These are phyloP conservation scores for Pocillopora damicornis DNA, from an alignment of 64 coral and sea anemone genomes.

Conservation along the genomic window DNA sequence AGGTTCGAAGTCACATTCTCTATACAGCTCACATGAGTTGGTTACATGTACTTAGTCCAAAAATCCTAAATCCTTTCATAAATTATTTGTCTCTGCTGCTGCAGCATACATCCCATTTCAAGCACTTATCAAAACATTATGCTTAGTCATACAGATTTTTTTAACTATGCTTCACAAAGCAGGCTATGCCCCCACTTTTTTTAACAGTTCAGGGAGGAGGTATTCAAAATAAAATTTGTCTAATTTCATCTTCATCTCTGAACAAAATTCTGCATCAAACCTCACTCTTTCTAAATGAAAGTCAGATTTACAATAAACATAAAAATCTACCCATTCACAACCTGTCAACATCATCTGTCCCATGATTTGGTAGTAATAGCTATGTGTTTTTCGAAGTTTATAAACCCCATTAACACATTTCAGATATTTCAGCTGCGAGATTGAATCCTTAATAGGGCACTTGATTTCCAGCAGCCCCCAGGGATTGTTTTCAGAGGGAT, in stretches of 20 bases:
- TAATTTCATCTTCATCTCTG: conserved; percentile 50
- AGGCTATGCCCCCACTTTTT: conserved; percentile 30
- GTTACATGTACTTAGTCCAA: too few species aligned
- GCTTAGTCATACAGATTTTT: too few species aligned
- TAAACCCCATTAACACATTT: conserved; percentile 43
- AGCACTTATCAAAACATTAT: too few species aligned
- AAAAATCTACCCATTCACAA: conserved; percentile 50
- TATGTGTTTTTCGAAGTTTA: conserved; percentile 44
- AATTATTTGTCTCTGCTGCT: too few species aligned
- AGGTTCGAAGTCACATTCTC: too few species aligned
- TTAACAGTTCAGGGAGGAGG: conserved; percentile 39
- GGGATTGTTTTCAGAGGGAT: conserved; percentile 8
- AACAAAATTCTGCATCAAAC: conserved; percentile 18
- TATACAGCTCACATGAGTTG: too few species aligned
- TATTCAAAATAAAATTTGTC: conserved; percentile 51
- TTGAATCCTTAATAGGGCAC: conserved; percentile 41
- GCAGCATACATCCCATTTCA: too few species aligned
- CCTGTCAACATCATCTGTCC: conserved; percentile 54
- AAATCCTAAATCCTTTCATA: too few species aligned
- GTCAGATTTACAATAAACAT: conserved; percentile 47
- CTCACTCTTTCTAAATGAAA: conserved; percentile 62
- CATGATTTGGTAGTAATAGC: conserved; percentile 55
- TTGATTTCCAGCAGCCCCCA: conserved; percentile 44
- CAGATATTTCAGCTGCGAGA: conserved; percentile 45
- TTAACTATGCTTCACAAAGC: neutral